Conservation (phyloP, 2,797 vertebrate genomes). For the Enoplosus armatus region DNA sequence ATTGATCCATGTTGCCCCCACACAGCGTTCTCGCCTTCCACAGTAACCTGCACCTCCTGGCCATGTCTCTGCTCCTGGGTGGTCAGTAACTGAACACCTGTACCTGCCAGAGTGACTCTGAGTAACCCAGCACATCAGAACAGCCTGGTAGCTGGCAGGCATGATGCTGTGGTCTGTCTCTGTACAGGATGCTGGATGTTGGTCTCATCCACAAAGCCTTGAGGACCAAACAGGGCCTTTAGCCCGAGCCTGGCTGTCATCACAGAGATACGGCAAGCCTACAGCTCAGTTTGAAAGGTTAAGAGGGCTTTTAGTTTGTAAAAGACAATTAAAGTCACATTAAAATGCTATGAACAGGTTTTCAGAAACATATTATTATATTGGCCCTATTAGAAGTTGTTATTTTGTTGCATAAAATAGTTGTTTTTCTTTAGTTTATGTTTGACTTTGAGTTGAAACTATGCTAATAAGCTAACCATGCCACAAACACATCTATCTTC, state of each 20-base stretch:
- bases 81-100: slow-evolving; percentile 78
- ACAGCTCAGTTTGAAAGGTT: not conserved
- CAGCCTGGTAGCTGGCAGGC: slow-evolving; percentile 21
- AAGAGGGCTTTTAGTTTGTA: not conserved
- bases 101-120: slow-evolving; percentile 58
- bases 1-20: slow-evolving; percentile 66
- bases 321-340: not conserved
- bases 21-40: slow-evolving; percentile 78
- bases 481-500: not conserved
- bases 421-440: not conserved
- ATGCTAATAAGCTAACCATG: not conserved
- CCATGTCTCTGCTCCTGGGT: slow-evolving; percentile 63
- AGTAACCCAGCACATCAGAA: slow-evolving; percentile 56
- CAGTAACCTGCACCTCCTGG: slow-evolving; percentile 73
- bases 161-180: slow-evolving; percentile 34
- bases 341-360: not conserved
- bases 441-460: not conserved
- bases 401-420: not conserved
- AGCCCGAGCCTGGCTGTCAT: not conserved
- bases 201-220: slow-evolving; percentile 9
- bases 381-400: not conserved
- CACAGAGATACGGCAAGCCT: too few species aligned
- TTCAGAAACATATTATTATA: not conserved
- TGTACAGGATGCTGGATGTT: slow-evolving; percentile 11
- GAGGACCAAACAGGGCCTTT: not conserved